Evolutionary conservation across 2,113 vertebrate genomes (phyloP).

Genomic region (Hypomesus transpacificus): DNA sequence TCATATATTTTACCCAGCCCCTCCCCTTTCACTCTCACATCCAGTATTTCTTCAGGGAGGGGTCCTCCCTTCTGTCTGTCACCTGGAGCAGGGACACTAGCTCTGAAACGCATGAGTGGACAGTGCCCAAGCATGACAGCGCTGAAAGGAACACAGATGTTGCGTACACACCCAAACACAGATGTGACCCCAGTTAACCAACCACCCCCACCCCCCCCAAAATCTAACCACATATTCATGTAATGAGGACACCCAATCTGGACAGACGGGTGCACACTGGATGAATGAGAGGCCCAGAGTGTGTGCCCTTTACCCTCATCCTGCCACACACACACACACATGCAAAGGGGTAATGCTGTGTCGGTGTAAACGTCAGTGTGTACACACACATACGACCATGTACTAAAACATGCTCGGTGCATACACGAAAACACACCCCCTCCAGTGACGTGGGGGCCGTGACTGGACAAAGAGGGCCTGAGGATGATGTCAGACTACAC

Average conservation of each 20-base stretch:
- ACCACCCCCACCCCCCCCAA: background rate
- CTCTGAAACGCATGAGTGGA: slow-evolving; percentile 2
- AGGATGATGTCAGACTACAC: slow-evolving; percentile 36
- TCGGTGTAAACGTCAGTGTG: background rate
- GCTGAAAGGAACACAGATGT: background rate
- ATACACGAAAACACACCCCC: background rate
- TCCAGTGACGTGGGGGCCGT: background rate
- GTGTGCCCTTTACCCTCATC: background rate
- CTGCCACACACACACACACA: background rate
- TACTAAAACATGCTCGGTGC: too few species aligned
- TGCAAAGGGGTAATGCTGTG: background rate
- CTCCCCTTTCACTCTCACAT: background rate
- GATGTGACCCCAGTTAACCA: background rate
- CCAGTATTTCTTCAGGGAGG: background rate
- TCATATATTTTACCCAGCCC: too few species aligned
- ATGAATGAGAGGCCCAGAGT: background rate
- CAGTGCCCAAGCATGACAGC: background rate
- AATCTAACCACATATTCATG: background rate
- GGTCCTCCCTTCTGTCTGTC: background rate
- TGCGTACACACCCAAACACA: background rate
- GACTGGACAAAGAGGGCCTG: background rate
- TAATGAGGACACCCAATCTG: background rate
- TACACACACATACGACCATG: background rate
- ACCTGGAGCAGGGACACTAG: background rate
- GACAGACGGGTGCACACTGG: background rate